These are phyloP conservation scores for Excalfactoria chinensis DNA, from an alignment of 2,113 vertebrate genomes.

Conservation along the genomic window DNA sequence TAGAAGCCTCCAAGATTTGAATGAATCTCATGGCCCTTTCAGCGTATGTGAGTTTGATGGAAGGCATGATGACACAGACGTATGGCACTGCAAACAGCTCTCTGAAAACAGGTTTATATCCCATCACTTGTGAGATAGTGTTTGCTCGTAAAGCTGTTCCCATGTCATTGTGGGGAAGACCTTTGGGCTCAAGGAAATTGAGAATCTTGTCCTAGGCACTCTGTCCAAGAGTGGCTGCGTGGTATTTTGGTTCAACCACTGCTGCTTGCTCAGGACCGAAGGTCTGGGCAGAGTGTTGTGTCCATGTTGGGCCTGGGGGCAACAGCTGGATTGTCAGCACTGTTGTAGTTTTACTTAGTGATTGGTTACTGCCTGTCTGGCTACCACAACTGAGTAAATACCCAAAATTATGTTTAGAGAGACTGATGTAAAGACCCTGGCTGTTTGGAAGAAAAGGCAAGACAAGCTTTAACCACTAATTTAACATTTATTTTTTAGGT, in stretches of 20 bases:
- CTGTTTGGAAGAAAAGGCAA: background rate
- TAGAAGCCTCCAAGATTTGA: background rate
- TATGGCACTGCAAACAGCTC: fast-evolving
- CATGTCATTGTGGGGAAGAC: background rate
- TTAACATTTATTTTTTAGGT: background rate
- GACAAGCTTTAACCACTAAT: background rate
- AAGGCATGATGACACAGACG: background rate
- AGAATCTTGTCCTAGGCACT: background rate
- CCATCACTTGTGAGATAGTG: background rate
- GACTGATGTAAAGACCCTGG: background rate
- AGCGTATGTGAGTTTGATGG: background rate
- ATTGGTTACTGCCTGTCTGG: fast-evolving
- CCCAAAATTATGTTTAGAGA: background rate
- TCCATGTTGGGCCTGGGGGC: background rate
- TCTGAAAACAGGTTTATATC: background rate
- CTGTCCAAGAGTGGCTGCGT: fast-evolving
- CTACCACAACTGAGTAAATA: fast-evolving
- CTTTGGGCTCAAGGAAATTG: background rate
- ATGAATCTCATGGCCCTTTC: background rate
- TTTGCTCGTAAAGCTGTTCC: background rate
- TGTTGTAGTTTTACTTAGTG: background rate
- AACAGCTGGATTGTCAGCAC: background rate
- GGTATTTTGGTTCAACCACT: background rate
- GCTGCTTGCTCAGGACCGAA: background rate
- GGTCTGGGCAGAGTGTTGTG: fast-evolving